These are phyloP conservation scores for Adela reaumurella DNA, from an alignment of 2,888 invertebrate genomes.

Conservation along the genomic window DNA sequence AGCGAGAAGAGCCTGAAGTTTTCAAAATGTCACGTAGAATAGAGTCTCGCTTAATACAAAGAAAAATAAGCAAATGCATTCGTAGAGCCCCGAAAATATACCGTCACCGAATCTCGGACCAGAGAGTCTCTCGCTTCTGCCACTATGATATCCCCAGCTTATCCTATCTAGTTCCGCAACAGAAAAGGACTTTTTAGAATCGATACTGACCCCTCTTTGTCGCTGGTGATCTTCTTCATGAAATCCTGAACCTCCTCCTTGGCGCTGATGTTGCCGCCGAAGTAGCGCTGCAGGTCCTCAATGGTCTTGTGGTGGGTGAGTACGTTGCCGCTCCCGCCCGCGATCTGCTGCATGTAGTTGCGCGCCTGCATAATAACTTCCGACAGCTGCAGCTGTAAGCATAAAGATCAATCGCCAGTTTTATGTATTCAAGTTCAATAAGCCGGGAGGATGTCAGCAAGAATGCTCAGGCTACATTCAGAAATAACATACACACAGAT, in stretches of 20 bases:
- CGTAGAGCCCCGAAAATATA: conserved; percentile 4
- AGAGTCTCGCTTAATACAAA: no score
- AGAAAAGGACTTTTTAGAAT: no score
- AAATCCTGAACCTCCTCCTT: conserved; percentile 83
- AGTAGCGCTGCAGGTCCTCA: conserved; percentile 82
- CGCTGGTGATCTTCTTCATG: conserved; percentile 87
- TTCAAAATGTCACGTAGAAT: no score
- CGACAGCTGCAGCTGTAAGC: conserved; percentile 85
- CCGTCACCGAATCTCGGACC: not conserved
- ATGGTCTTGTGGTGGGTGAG: conserved; percentile 83
- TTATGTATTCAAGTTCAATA: no score
- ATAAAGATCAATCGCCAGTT: no score
- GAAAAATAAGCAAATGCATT: conserved; percentile 5
- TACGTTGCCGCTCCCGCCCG: conserved; percentile 84
- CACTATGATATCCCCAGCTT: no score
- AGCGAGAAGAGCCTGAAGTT: no score
- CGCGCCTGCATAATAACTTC: conserved; percentile 96
- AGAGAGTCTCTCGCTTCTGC: no score
- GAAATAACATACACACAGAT: no score
- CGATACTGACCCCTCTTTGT: conserved; percentile 82
- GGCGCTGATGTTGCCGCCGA: conserved; percentile 68
- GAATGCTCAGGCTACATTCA: no score
- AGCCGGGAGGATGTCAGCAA: no score
- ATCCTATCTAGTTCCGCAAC: no score
- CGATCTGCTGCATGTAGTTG: conserved; percentile 89